These are phyloP conservation scores for Lithophane ornitopus DNA, from an alignment of 2,888 invertebrate species.

Conservation along the genomic window DNA sequence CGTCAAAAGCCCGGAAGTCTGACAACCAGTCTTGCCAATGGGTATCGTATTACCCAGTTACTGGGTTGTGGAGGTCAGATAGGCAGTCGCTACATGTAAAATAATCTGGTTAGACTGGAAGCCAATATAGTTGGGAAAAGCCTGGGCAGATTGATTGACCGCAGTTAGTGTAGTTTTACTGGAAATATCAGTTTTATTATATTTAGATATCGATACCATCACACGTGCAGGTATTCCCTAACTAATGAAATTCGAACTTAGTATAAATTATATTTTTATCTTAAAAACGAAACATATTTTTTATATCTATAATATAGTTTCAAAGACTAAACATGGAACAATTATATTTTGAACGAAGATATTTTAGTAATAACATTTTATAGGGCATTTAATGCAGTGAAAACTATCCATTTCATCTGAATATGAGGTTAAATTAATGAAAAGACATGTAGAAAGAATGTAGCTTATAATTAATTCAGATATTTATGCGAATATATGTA, in stretches of 20 bases:
- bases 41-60: no score
- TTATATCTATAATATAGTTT: not conserved
- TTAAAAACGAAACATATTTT: constrained; percentile 19
- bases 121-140: no score
- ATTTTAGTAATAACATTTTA: constrained; percentile 7
- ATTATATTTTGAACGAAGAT: constrained; percentile 10
- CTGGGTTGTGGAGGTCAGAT: no score
- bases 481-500: constrained; percentile 46
- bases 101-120: no score
- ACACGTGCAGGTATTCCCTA: not conserved
- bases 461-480: constrained; percentile 48
- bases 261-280: not conserved
- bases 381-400: constrained; percentile 22
- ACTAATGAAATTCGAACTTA: not conserved
- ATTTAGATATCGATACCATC: no score
- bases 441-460: constrained; percentile 13
- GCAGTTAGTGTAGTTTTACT: not conserved
- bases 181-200: not conserved
- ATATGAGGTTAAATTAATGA: not conserved
- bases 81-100: no score
- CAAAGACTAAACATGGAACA: constrained; percentile 15
- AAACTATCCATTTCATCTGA: constrained; percentile 6
- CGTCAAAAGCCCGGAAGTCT: no score
- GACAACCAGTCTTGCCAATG: no score
- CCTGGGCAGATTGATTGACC: no score